Base-by-base conservation (phyloP, 2,888 invertebrate genomes). In the Elmis aenea region DNA sequence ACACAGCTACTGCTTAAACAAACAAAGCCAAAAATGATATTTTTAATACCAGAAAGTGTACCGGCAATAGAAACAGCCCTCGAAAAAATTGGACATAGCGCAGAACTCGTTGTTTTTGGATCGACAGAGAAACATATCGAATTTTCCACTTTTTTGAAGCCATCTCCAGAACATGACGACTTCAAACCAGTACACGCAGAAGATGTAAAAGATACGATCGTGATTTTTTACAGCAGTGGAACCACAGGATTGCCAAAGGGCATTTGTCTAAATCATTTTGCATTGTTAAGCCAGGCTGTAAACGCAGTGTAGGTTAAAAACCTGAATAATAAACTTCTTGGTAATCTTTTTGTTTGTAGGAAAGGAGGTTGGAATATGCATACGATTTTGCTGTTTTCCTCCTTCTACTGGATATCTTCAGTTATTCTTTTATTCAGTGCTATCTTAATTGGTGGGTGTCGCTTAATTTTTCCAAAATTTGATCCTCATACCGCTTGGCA, bases 221-320 rank as follows among this genome's bases (percentile, higher is more conserved):
- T 58, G 4, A 52, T 62, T 26, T 51, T 16, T 12, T 66, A 61
- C 33, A 62, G 61, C 16, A 64, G 63, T 40, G 64, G 65, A 5
- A 64, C 63, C 2, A 61, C 64, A 2, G 65, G 64, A 6, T 30
- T 60, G n/a, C 63, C 64, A 2, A 66, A 66, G 50, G 64, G 62
- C 9, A 57, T 64, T 23, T 58, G 61, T 33, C 30, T 54, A n/a
- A 49, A 34, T 33, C 55, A 57, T 44, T 51, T 33, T 22, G 23
- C 32, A 2, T n/a, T 51, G 13, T 2, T 42, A 4, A 13, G 18
- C 4, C 36, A 37, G 18, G 25, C 18, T n/a, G 18, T 21, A 5
- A 37, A n/a, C 6, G 3, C 29, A 0, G 11, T 6, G 33, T 39
- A 30, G 33, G 20, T 22, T 13, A 10, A 14, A 3, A 14, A 24